Percentiles rank a stretch among this genome's conserved stretches.
Conservation (phyloP, 2,888 invertebrate genomes). For the Nemoura dubitans region DNA sequence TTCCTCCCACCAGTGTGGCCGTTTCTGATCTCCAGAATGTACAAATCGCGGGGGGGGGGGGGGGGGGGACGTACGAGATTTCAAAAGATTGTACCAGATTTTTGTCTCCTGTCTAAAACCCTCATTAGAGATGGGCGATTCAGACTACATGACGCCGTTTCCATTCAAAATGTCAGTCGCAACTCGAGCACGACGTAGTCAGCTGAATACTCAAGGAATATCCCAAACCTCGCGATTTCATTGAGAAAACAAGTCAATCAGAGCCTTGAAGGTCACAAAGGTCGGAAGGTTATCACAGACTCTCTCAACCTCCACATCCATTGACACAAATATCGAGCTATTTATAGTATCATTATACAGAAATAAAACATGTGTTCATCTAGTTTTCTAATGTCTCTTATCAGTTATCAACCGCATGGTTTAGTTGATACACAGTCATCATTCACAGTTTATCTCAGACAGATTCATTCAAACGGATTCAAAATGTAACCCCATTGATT, state of each 20-base stretch:
- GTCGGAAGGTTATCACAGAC: not conserved
- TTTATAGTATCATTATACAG: not conserved
- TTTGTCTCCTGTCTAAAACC: no score
- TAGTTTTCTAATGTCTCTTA: not conserved
- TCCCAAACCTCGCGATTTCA: not conserved
- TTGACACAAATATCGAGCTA: not conserved
- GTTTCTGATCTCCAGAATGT: no score
- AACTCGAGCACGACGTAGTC: not conserved
- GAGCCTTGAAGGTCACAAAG: no score
- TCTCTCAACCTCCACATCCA: not conserved
- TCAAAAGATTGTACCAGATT: no score
- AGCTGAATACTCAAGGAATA: not conserved
- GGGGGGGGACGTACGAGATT: no score
- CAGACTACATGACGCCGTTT: not conserved
- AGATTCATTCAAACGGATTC: not conserved
- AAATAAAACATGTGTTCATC: not conserved
- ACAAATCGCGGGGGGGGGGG: no score
- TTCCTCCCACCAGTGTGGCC: no score
- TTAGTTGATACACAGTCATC: not conserved
- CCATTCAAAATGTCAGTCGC: not conserved
- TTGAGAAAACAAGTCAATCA: not conserved
- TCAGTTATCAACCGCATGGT: not conserved
- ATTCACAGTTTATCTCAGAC: not conserved
- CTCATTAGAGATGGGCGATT: no score
- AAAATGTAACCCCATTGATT: no score